Base-by-base conservation (phyloP, 2,888 invertebrate species). In the Drosophila mettleri region DNA sequence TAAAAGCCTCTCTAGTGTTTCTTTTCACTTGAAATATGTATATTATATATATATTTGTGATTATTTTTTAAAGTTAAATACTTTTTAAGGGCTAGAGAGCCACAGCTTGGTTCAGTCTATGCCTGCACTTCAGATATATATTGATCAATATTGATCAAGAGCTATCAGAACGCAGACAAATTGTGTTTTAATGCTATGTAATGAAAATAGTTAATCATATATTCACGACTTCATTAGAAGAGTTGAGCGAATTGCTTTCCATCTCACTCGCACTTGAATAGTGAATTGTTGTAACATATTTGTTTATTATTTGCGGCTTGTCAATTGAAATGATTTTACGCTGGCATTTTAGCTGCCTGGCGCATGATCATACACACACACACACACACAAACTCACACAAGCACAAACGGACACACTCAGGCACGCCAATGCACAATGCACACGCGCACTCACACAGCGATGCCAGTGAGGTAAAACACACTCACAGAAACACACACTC, bases 381-480 rank as follows among this genome's bases (percentile, higher is more conserved):
- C 53, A 69, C 20, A 36, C 27, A 33, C 54, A 41, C 45, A 53
- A 8, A 52, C 39, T 31, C 9, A n/a, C 16, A 46, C n/a, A n/a
- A n/a, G n/a, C n/a, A n/a, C n/a, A n/a, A n/a, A n/a, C n/a, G n/a
- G n/a, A n/a, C 46, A 57, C 43, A 58, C 14, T 41, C 20, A 9
- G 22, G 38, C 53, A 68, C 52, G 77, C 68, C 22, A 64, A 33
- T 53, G 69, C 59, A 60, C 24, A 71, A 64, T 72, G 78, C 82
- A 83, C 88, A 88, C 77, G 75, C 80, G 86, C 68, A 88, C 86
- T 74, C 54, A 83, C 57, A 81, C 80, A n/a, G 14, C 20, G 24
- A 29, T 43, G 36, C 6, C 14, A n/a, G 16, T 8, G 33, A 45
- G 57, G 34, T 51, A 76, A 46, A 24, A 53, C 31, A 62, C 60